These are phyloP conservation scores for Phrynocephalus vlangalii DNA, from an alignment of 2,797 vertebrate genomes.

Conservation along the genomic window DNA sequence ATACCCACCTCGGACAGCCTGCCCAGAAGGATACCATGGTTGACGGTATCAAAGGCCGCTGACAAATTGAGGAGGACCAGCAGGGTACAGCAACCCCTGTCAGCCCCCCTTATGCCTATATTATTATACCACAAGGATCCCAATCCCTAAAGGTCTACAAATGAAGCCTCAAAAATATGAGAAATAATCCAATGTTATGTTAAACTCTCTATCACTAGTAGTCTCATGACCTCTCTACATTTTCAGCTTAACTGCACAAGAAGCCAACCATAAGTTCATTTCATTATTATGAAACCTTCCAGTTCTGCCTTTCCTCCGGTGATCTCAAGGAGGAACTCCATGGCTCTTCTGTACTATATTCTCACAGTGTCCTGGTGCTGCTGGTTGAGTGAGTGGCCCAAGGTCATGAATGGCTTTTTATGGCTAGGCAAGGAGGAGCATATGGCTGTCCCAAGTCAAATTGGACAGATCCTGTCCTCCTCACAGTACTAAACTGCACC, in stretches of 20 bases:
- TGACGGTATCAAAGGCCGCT: no score
- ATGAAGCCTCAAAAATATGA: not conserved
- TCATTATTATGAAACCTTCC: no score
- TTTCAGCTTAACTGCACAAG: conserved; percentile 1
- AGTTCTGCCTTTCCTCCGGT: not conserved
- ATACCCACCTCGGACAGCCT: no score
- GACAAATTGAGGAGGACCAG: no score
- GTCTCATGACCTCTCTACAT: not conserved
- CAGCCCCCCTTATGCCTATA: no score
- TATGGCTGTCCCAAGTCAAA: not conserved
- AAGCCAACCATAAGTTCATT: not conserved
- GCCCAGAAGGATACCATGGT: no score
- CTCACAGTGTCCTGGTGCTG: not conserved
- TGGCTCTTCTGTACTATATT: not conserved
- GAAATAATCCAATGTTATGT: not conserved
- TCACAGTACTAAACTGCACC: not conserved
- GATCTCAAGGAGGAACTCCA: not conserved
- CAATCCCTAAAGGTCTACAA: not conserved
- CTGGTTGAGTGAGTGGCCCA: not conserved
- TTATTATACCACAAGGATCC: no score
- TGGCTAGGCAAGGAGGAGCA: not conserved
- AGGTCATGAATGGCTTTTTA: not conserved
- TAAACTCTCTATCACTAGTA: not conserved
- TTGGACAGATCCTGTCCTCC: not conserved
- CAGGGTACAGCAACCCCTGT: no score